Percentiles rank a stretch among this genome's conserved stretches.
phyloP scores from a whole-genome alignment of 2,113 vertebrate species.

The Epinephelus fuscoguttatus region DNA sequence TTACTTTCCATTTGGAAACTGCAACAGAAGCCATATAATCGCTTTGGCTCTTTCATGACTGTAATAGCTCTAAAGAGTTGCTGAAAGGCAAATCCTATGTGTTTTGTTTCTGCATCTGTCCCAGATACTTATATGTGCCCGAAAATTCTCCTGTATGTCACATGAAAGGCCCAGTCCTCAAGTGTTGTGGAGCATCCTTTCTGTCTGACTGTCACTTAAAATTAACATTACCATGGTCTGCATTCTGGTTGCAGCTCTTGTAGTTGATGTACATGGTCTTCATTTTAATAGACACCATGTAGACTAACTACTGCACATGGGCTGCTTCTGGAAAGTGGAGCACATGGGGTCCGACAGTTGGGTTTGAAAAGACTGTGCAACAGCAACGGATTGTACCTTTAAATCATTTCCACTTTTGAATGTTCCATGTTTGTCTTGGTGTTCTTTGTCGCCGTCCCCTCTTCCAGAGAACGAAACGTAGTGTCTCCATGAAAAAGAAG shows the following conservation, averaged over 20 bases:
- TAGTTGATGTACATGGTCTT: slow-evolving; percentile 17
- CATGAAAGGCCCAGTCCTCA: slow-evolving; percentile 47
- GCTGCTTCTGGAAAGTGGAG: not conserved
- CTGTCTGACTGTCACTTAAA: slow-evolving; percentile 3
- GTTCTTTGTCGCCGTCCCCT: slow-evolving; percentile 78
- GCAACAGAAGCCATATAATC: not conserved
- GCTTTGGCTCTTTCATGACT: not conserved
- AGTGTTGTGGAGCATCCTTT: slow-evolving; percentile 40
- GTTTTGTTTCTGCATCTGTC: slow-evolving; percentile 42
- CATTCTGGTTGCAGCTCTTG: slow-evolving; percentile 10
- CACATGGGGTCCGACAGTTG: not conserved
- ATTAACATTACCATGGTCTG: not conserved
- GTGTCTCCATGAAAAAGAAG: slow-evolving; percentile 91
- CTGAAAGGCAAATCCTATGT: slow-evolving; percentile 54
- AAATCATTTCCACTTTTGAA: slow-evolving; percentile 65
- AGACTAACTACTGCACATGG: slow-evolving; percentile 7
- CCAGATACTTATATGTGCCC: slow-evolving; percentile 11
- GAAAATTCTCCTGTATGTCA: slow-evolving; percentile 49
- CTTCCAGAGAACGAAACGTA: slow-evolving; percentile 96
- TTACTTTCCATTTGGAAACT: slow-evolving; percentile 15
- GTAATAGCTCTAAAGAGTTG: slow-evolving; percentile 52
- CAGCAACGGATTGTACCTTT: slow-evolving; percentile 31
- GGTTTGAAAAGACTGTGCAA: slow-evolving; percentile 19
- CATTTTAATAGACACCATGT: not conserved
- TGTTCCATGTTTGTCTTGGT: slow-evolving; percentile 78